phyloP scores from a whole-genome alignment of 1,140 invertebrate genomes.

The Lamellibrachia luymesi region DNA sequence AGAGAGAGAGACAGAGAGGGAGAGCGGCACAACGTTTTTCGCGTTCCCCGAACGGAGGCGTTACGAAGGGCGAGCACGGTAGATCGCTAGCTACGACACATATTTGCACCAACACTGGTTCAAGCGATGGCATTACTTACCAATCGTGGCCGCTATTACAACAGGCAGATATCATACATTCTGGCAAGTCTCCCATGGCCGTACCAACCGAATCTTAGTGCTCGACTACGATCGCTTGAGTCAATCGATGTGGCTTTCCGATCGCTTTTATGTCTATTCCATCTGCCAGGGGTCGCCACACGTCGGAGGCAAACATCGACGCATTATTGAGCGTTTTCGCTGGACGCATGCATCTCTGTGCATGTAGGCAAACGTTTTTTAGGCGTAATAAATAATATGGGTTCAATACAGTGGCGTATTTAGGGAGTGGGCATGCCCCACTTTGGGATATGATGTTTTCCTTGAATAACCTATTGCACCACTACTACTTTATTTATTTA shows the following conservation, averaged over 20 bases:
- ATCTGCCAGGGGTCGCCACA: not conserved
- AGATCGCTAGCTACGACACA: not conserved
- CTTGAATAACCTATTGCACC: too few relatives aligned
- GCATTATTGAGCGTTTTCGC: too few relatives aligned
- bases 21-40: not conserved
- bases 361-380: too few relatives aligned
- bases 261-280: not conserved
- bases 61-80: not conserved
- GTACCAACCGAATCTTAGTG: not conserved
- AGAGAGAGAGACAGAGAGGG: not conserved
- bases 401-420: too few relatives aligned
- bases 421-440: too few relatives aligned
- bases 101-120: not conserved
- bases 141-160: not conserved
- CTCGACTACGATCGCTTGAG: not conserved
- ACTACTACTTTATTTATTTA: too few relatives aligned
- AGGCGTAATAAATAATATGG: too few relatives aligned
- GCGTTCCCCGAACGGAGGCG: not conserved
- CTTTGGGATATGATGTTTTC: too few relatives aligned
- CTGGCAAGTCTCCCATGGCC: not conserved
- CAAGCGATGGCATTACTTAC: not conserved
- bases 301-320: not conserved
- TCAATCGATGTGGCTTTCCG: not conserved
- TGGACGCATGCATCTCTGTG: too few relatives aligned
- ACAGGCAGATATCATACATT: not conserved